Base-by-base conservation (phyloP, 2,113 vertebrate genomes). In the Chaetodon auriga region DNA sequence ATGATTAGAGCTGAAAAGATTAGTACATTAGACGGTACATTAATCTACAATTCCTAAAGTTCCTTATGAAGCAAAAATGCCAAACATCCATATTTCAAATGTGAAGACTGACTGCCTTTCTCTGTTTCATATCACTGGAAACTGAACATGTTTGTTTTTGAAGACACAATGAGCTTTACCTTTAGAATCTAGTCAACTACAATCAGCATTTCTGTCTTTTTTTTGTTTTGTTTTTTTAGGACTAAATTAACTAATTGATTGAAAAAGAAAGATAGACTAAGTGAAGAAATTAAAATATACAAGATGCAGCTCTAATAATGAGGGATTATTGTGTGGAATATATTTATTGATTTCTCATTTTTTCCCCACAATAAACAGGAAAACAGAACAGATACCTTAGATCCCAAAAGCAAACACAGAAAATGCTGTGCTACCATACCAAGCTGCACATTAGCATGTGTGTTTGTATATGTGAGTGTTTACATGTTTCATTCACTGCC, bases 401-500 rank as follows among this genome's bases (percentile, higher is more conserved):
- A 30, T 30, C 30, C 30, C 30, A 30, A 30, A 30, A 30, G 30
- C 30, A 30, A 30, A 30, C 3, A 30, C 30, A 30, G 30, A 30
- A 30, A 30, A 30, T 30, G 30, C 64, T 15, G 53, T 41, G 82
- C 73, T 64, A 18, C 41, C 41, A 75, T 70, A 84, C 49, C 38
- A 53, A 82, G 66, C 77, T 55, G 51, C 53, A 7, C 60, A 49
- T 88, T 45, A 80, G 64, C 23, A 1, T 65, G 58, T 65, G 58
- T 48, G 43, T 69, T 45, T 36, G 45, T 71, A 51, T 36, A 8
- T 51, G 46, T 41, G 71, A 61, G 54, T 54, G 55, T 30, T 66
- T 84, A 51, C 74, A 75, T 68, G 55, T 71, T 80, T 85, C 55
- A 70, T 66, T 83, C 69, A 23, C 70, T 80, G 83, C 83, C 83